Conservation (phyloP, 2,113 vertebrate genomes). For the Psophia crepitans region DNA sequence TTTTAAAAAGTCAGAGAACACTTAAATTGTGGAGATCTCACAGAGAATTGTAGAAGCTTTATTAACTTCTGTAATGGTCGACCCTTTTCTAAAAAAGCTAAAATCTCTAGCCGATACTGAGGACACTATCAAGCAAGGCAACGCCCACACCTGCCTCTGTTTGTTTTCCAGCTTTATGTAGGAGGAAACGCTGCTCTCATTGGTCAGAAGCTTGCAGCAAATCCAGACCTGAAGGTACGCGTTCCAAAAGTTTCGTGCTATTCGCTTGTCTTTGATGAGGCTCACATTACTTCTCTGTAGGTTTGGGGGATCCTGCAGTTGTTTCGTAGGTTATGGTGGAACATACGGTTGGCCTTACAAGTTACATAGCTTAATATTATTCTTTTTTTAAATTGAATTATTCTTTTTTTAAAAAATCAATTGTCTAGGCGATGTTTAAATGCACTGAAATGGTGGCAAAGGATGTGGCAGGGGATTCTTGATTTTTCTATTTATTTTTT, state of each 20-base stretch:
- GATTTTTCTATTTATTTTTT: background rate
- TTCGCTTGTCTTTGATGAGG: background rate
- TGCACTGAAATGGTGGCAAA: background rate
- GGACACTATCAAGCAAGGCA: background rate
- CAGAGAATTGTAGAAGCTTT: background rate
- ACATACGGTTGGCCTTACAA: background rate
- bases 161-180: constrained; percentile 86
- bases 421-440: background rate
- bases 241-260: background rate
- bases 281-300: background rate
- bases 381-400: background rate
- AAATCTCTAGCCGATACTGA: background rate
- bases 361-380: background rate
- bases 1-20: background rate
- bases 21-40: background rate
- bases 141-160: background rate
- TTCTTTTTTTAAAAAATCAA: background rate
- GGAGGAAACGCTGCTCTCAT: constrained; percentile 98
- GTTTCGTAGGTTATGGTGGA: background rate
- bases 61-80: background rate
- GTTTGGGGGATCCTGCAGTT: background rate
- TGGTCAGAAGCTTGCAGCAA: constrained; percentile 89
- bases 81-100: background rate
- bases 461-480: background rate
- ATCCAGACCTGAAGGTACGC: constrained; percentile 86